Evolutionary conservation across 30 jellyfish, hydroid and myxozoan genomes (phyloP).

Genomic region (Chironex yamaguchii): DNA sequence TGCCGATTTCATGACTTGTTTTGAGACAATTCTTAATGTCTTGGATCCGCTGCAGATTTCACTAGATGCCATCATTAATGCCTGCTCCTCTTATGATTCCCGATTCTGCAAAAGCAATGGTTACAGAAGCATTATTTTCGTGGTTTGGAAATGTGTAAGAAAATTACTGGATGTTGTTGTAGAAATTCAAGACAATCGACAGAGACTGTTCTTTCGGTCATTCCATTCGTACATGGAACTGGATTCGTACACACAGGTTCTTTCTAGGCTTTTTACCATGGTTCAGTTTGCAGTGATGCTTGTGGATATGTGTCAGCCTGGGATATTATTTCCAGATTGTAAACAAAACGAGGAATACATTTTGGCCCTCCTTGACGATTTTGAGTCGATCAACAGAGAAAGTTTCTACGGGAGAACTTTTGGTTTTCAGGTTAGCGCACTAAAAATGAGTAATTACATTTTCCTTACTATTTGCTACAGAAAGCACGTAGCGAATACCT

Average conservation of each 20-base stretch:
- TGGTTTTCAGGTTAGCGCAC: constrained; percentile 89
- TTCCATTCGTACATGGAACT: constrained; percentile 87
- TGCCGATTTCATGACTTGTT: constrained; percentile 56
- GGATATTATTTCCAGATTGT: constrained; percentile 80
- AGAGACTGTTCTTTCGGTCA: constrained; percentile 85
- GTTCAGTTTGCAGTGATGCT: constrained; percentile 80
- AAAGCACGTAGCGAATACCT: too few relatives aligned
- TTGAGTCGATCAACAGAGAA: constrained; percentile 88
- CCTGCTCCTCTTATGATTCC: constrained; percentile 42
- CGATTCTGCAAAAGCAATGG: constrained; percentile 80
- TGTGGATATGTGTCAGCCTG: constrained; percentile 64
- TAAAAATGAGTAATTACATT: too few relatives aligned
- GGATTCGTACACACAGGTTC: constrained; percentile 84
- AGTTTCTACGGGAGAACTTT: constrained; percentile 95
- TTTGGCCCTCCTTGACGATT: constrained; percentile 79
- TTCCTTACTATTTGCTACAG: too few relatives aligned
- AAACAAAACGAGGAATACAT: constrained; percentile 68
- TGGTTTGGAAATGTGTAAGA: constrained; percentile 72
- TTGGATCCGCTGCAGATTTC: constrained; percentile 83
- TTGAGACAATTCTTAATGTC: constrained; percentile 77
- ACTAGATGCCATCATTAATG: constrained; percentile 63
- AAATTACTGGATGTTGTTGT: constrained; percentile 66
- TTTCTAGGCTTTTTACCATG: constrained; percentile 77
- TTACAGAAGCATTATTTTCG: constrained; percentile 80
- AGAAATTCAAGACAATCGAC: constrained; percentile 71